Base-by-base conservation (phyloP, 2,113 vertebrate species). In the Dinomys branickii region DNA sequence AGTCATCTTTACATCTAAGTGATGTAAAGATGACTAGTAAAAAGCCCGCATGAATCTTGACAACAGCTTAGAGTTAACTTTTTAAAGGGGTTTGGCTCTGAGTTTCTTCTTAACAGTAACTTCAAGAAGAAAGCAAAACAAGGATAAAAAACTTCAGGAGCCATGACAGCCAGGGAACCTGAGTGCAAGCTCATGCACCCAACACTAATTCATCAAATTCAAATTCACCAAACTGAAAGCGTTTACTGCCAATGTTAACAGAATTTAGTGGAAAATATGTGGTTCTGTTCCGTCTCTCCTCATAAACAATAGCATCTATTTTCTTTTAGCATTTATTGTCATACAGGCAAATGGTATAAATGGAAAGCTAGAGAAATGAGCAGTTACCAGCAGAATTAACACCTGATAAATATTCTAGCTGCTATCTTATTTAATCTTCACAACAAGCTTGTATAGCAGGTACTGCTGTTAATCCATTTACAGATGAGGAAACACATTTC, bases 51-150 rank as follows among this genome's bases (percentile, higher is more conserved):
- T 47, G 24, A 56, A 33, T 71, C 22, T 35, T 65, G 19, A 67
- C 93, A 92, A 81, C 33, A 30, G 65, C 38, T 59, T 47, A 85
- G 67, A 89, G 33, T 91, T 58, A 84, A 0, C 38, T 59, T 85
- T 92, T 91, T 87, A 30, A 82, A 80, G 22, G 56, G 22, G 17
- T 16, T n/a, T 88, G 38, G 41, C 30, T 94, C 81, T 58, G 20
- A 80, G 41, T 82, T 90, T 95, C 77, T 91, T 26, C 77, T 86
- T 90, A n/a, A 82, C 0, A 92, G 44, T 28, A 56, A 86, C 63
- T 96, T n/a, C 22, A 93, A 77, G 61, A 67, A 75, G 38, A 92
- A 88, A 83, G 20, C 24, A 93, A 87, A 93, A 89, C 12, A 56
- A 80, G 20, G 65, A 93, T 22, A 88, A 92, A 67, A 84, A 65